Percentiles rank a stretch among this genome's conserved stretches.
These are phyloP conservation scores for Cryptoprocta ferox DNA, from an alignment of 2,797 vertebrate species.

Conservation along the genomic window DNA sequence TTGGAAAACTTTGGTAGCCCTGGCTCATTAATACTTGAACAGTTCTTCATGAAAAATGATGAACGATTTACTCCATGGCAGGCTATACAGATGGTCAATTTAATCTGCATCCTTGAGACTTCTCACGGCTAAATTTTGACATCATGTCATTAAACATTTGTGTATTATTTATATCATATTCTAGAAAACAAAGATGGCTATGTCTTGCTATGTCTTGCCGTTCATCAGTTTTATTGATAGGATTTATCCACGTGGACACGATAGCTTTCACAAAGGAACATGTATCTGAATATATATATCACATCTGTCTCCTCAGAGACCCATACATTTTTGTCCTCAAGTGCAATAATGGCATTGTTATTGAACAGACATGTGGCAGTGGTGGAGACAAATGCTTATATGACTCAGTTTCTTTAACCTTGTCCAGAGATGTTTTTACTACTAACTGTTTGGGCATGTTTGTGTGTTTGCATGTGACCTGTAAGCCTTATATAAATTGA, in stretches of 20 bases:
- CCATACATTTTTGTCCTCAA: constrained; percentile 54
- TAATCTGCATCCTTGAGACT: constrained; percentile 71
- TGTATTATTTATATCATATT: constrained; percentile 55
- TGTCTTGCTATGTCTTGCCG: not conserved
- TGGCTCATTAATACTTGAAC: constrained; percentile 69
- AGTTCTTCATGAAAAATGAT: constrained; percentile 69
- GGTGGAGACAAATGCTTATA: not conserved
- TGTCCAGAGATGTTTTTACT: constrained; percentile 54
- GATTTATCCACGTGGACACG: constrained; percentile 17
- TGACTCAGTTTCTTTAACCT: constrained; percentile 65
- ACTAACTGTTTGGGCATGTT: not conserved
- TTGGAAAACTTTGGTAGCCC: constrained; percentile 63
- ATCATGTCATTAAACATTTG: constrained; percentile 70
- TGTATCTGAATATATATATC: constrained; percentile 38
- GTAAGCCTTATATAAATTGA: not conserved
- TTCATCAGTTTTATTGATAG: constrained; percentile 51
- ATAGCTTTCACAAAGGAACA: constrained; percentile 54
- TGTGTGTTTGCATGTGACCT: not conserved
- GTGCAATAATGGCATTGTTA: constrained; percentile 7
- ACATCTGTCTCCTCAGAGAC: constrained; percentile 50
- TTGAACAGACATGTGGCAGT: constrained; percentile 7
- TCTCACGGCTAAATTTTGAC: constrained; percentile 52
- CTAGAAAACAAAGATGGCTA: constrained; percentile 62
- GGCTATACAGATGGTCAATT: constrained; percentile 70
- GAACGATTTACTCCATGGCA: constrained; percentile 27